Base-by-base conservation (phyloP, 35 echinoderm and acorn worm genomes). In the Stichopus chloronotus region DNA sequence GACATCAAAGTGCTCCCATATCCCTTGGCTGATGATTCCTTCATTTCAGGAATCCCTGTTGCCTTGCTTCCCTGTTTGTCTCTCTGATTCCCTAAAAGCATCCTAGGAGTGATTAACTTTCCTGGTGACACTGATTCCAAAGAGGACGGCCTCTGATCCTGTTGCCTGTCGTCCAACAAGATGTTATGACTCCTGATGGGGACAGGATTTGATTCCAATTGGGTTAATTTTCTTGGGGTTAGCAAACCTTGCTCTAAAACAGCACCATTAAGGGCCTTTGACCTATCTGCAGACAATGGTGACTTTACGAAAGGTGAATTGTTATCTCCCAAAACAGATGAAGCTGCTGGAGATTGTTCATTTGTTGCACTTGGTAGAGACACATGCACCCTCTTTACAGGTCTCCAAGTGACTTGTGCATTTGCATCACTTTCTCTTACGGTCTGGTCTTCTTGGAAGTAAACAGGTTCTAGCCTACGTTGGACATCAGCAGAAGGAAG, bases 161-260 rank as follows among this genome's bases (percentile, higher is more conserved):
- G 76, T 12, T 57, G 7, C 5, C 16, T 11, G 22, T 85, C 13
- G 82, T 85, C 20, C 17, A 5, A 14, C 4, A 22, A 58, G 13
- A 12, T 4, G 55, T 58, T 9, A 14, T 58, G 16, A 85, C 10
- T 8, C 19, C 17, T 6, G n/a, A 6, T 19, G 17, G 58, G 11
- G 58, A 58, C 19, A 23, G 54, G 24, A 8, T 17, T 55, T 57
- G 3, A 5, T 23, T 85, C 54, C 17, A 53, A 21, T 63, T 72
- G 87, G 12, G 87, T 61, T 19, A 89, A 4, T 16, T 89, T 89
- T 63, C 87, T 89, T 52, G 87, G 87, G 60, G 87, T 89, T 61
- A 89, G 55, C 60, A 89, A 72, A 71, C 57, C 87, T 30, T 71
- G 59, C 59, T 89, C 69, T 74, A 74, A 74, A 20, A 24, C 17